A percentile compares a stretch with the other conserved stretches of the same genome.
Conservation (phyloP, 2,113 vertebrate species). For the Callionymus lyra region DNA sequence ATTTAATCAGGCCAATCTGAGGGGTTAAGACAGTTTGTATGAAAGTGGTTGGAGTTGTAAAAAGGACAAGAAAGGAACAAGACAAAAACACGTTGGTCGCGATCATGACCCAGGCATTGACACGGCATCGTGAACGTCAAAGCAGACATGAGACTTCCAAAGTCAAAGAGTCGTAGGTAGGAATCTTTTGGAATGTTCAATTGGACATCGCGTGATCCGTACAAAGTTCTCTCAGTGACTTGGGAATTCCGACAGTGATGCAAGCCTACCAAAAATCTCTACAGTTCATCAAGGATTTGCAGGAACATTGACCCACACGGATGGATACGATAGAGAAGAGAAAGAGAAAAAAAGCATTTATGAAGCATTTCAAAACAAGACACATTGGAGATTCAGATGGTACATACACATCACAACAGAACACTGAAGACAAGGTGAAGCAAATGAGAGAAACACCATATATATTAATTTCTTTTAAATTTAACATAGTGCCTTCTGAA, state of each 20-base stretch:
- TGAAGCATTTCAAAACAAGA: constrained; percentile 47
- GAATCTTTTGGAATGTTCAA: neutral
- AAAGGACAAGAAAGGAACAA: constrained; percentile 49
- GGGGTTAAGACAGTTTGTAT: neutral
- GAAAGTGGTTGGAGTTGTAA: neutral
- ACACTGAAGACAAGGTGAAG: constrained; percentile 23
- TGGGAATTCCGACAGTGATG: constrained; percentile 69
- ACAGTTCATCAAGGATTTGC: constrained; percentile 78
- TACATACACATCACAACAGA: constrained; percentile 34
- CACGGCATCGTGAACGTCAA: constrained; percentile 39
- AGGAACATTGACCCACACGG: constrained; percentile 80
- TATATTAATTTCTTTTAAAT: no score
- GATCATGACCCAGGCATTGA: constrained; percentile 46
- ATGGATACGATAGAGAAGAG: constrained; percentile 75
- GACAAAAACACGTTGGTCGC: constrained; percentile 33
- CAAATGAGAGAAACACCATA: neutral
- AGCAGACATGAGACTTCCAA: constrained; percentile 67
- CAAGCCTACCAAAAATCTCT: constrained; percentile 82
- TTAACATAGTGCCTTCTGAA: no score
- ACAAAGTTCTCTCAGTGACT: constrained; percentile 60
- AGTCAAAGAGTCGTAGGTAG: constrained; percentile 71
- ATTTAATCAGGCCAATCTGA: neutral
- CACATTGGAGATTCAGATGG: constrained; percentile 40
- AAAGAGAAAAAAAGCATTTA: constrained; percentile 63
- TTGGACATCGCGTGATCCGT: no score